These are phyloP conservation scores for Teleogryllus oceanicus DNA, from an alignment of 2,888 invertebrate genomes.

Conservation along the genomic window DNA sequence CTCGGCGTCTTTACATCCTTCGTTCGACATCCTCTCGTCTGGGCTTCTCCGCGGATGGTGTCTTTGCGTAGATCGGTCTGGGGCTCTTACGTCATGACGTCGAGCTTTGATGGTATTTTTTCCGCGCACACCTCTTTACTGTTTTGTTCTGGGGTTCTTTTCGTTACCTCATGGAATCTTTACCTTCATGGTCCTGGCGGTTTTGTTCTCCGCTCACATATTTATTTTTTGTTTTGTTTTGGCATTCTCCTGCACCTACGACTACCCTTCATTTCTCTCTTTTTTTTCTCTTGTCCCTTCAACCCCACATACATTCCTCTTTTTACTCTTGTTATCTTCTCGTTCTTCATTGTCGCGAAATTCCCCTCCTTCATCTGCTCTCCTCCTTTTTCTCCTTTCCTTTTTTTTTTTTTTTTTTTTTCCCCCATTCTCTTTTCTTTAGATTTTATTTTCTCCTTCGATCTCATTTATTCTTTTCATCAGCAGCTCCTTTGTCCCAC, in stretches of 20 bases:
- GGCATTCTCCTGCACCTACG: too few relatives aligned
- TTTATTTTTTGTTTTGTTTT: too few relatives aligned
- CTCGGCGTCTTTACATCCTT: too few relatives aligned
- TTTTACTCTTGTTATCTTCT: not conserved
- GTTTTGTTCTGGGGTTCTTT: not conserved
- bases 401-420: not conserved
- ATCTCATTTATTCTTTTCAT: not conserved
- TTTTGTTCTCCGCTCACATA: too few relatives aligned
- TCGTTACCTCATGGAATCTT: too few relatives aligned
- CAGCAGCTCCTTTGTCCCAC: not conserved
- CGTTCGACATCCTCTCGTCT: not conserved
- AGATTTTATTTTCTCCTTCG: not conserved
- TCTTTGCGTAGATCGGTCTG: too few relatives aligned
- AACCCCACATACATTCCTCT: not conserved
- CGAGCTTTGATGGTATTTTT: not conserved
- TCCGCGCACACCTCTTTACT: not conserved
- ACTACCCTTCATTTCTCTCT: too few relatives aligned
- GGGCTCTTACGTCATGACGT: too few relatives aligned
- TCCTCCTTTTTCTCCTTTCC: too few relatives aligned
- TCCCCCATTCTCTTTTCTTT: not conserved
- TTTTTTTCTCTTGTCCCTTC: not conserved
- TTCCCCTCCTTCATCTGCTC: not conserved
- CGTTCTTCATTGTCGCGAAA: not conserved
- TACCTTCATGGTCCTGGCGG: too few relatives aligned
- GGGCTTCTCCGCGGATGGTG: not conserved